A percentile compares a stretch with the other conserved stretches of the same genome.
phyloP scores from a whole-genome alignment of 1,140 invertebrate species.

The Eciton burchellii region DNA sequence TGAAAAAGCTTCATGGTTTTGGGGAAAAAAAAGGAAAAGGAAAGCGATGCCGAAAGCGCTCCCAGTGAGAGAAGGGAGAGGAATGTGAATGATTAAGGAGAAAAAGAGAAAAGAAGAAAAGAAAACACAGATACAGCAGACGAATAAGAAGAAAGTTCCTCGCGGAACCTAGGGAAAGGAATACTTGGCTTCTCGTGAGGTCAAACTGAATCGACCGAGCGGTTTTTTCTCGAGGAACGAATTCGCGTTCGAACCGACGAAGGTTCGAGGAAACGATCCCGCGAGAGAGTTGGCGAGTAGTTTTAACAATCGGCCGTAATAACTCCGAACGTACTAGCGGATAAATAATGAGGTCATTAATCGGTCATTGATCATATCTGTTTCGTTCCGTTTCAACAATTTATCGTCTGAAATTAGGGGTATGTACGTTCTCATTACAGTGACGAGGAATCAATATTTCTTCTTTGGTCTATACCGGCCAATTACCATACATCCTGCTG shows the following conservation, averaged over 20 bases:
- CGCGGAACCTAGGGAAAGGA: too few species aligned
- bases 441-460: slow-evolving; percentile 55
- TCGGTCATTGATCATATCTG: slow-evolving; percentile 28
- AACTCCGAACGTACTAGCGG: neutral
- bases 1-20: neutral
- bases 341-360: slow-evolving; percentile 50
- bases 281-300: neutral
- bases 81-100: too few species aligned
- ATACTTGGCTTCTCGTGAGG: neutral
- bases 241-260: neutral
- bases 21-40: too few species aligned
- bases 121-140: too few species aligned
- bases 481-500: slow-evolving; percentile 44
- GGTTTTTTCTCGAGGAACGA: neutral
- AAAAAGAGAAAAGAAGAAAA: too few species aligned
- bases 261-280: neutral
- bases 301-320: slow-evolving; percentile 23
- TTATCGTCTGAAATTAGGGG: slow-evolving; percentile 43
- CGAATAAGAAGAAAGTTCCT: too few species aligned
- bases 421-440: slow-evolving; percentile 45
- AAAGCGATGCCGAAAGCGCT: too few species aligned
- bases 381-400: slow-evolving; percentile 31
- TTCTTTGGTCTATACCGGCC: slow-evolving; percentile 28
- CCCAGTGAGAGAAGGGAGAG: too few species aligned
- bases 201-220: neutral